Percentiles rank a stretch among this genome's conserved stretches.
These are phyloP conservation scores for Ceyx margarethae DNA, from an alignment of 2,113 vertebrate genomes.

Conservation along the genomic window DNA sequence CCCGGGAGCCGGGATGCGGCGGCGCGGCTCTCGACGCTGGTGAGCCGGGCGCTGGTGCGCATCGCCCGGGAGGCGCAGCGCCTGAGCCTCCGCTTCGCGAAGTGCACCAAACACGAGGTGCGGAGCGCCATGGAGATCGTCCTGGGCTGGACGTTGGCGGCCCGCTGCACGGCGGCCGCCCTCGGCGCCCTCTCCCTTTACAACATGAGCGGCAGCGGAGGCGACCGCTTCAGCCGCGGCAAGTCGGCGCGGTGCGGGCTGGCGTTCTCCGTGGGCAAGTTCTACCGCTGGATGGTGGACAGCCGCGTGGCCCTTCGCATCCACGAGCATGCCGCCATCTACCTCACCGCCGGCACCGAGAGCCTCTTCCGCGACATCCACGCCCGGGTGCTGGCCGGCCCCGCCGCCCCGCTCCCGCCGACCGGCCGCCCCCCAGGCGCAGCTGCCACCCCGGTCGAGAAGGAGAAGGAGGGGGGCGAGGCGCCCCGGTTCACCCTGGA, in stretches of 20 bases:
- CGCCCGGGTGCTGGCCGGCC: slow-evolving; percentile 74
- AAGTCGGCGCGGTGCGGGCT: slow-evolving; percentile 93
- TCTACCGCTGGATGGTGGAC: slow-evolving; percentile 98
- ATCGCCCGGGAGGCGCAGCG: slow-evolving; percentile 92
- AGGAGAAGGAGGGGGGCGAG: slow-evolving; percentile 71
- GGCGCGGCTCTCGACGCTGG: slow-evolving; percentile 85
- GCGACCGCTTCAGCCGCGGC: slow-evolving; percentile 90
- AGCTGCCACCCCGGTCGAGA: background rate
- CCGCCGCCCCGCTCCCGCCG: slow-evolving; percentile 38
- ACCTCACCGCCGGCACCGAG: slow-evolving; percentile 92
- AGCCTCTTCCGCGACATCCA: slow-evolving; percentile 91
- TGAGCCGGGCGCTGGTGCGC: slow-evolving; percentile 88
- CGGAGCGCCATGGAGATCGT: slow-evolving; percentile 93
- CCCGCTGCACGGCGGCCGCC: slow-evolving; percentile 86
- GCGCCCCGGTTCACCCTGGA: slow-evolving; percentile 86
- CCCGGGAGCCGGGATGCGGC: slow-evolving; percentile 83
- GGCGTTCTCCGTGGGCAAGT: slow-evolving; percentile 91
- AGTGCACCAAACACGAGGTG: slow-evolving; percentile 95
- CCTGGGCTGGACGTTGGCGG: slow-evolving; percentile 88
- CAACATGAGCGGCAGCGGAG: slow-evolving; percentile 94
- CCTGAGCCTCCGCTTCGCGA: slow-evolving; percentile 92
- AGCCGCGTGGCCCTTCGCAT: slow-evolving; percentile 89
- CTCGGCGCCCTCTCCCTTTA: slow-evolving; percentile 92
- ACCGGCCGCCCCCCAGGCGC: slow-evolving; percentile 30
- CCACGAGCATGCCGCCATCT: slow-evolving; percentile 96